These are phyloP conservation scores for Enteromius radiatus DNA, from an alignment of 2,797 vertebrate genomes.

Conservation along the genomic window DNA sequence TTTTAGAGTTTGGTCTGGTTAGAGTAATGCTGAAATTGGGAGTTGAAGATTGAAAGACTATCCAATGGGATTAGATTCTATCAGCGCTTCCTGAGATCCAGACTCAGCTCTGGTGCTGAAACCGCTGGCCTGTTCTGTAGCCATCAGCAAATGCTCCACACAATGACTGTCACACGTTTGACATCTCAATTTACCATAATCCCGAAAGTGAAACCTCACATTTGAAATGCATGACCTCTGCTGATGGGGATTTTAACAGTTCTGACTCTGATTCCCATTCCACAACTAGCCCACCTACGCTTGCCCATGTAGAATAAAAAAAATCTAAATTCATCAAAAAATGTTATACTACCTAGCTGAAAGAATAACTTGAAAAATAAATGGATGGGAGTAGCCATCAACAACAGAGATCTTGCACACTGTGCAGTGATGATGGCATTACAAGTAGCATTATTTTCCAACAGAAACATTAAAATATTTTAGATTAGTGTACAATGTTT, in stretches of 20 bases:
- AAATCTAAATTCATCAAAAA: not conserved
- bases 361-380: not conserved
- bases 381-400: not conserved
- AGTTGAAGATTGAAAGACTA: slow-evolving; percentile 18
- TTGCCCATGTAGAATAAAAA: not conserved
- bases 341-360: not conserved
- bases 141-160: slow-evolving; percentile 29
- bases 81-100: slow-evolving; percentile 13
- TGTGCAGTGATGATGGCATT: too few relatives aligned
- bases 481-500: too few relatives aligned
- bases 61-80: slow-evolving; percentile 32
- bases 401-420: not conserved
- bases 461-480: too few relatives aligned
- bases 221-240: slow-evolving; percentile 33
- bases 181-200: slow-evolving; percentile 35
- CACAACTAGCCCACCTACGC: slow-evolving; percentile 1
- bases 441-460: too few relatives aligned
- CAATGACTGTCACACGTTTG: not conserved
- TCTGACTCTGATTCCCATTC: not conserved
- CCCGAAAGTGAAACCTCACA: slow-evolving; percentile 18
- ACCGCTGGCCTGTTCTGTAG: slow-evolving; percentile 18
- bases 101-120: not conserved
- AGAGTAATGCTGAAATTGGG: slow-evolving; percentile 18
- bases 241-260: slow-evolving; percentile 17
- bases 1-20: not conserved